Evolutionary conservation across 2,797 vertebrate genomes (phyloP).

Genomic region (Austrolebias charrua): DNA sequence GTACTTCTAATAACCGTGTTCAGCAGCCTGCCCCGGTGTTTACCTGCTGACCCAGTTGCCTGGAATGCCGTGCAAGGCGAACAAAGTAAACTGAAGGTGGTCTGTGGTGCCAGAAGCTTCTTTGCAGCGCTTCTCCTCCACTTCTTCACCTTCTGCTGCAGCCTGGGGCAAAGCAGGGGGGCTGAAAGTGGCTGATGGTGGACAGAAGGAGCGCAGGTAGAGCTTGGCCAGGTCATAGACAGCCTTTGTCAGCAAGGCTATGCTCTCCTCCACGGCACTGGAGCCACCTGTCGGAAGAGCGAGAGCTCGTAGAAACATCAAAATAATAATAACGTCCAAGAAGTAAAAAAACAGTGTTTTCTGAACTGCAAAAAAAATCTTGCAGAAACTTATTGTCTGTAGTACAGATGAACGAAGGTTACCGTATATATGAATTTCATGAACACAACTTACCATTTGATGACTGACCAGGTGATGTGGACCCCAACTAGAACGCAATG

Average conservation of each 20-base stretch:
- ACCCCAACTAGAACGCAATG: conserved; percentile 74
- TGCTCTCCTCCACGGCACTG: conserved; percentile 82
- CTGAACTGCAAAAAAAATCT: too few relatives aligned
- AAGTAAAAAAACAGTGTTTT: too few relatives aligned
- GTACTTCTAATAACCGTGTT: not conserved
- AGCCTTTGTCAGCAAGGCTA: conserved; percentile 85
- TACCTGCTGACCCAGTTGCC: conserved; percentile 92
- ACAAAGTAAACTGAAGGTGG: conserved; percentile 94
- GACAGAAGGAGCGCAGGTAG: conserved; percentile 83
- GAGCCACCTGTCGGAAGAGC: conserved; percentile 70
- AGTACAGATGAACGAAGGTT: not conserved
- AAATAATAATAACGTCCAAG: too few relatives aligned
- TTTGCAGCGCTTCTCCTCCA: conserved; percentile 69
- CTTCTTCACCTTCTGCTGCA: conserved; percentile 22
- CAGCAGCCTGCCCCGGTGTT: conserved; percentile 12
- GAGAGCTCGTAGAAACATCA: not conserved
- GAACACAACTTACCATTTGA: conserved; percentile 74
- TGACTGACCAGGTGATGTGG: conserved; percentile 72
- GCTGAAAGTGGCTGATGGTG: conserved; percentile 69
- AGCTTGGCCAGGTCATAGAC: conserved; percentile 88
- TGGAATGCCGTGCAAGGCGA: conserved; percentile 91
- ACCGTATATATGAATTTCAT: not conserved
- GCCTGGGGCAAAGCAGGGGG: conserved; percentile 39
- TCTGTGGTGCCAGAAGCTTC: conserved; percentile 90
- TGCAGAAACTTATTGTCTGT: too few relatives aligned